Evolutionary conservation across 1,140 invertebrate genomes (phyloP).

Genomic region (Trachymyrmex septentrionalis): DNA sequence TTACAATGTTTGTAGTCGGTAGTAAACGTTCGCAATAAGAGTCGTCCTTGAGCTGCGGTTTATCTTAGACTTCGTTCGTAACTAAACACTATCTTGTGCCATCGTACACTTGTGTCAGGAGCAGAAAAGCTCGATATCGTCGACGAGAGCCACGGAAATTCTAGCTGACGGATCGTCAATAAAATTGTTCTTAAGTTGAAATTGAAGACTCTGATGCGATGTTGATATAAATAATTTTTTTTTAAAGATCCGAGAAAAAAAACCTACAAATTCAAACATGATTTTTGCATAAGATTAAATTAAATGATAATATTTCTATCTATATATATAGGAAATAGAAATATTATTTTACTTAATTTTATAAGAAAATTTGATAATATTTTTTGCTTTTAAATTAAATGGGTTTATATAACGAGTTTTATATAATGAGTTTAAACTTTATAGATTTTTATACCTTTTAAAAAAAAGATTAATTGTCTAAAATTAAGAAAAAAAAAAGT

Average conservation of each 20-base stretch:
- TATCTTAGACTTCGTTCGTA: constrained; percentile 50
- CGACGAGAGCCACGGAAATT: constrained; percentile 52
- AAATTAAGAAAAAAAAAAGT: constrained; percentile 11
- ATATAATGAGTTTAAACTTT: background rate
- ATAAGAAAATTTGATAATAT: too few relatives aligned
- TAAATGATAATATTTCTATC: background rate
- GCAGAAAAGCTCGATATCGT: constrained; percentile 46
- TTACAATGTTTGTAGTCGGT: background rate
- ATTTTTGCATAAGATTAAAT: background rate
- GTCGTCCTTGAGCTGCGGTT: constrained; percentile 63
- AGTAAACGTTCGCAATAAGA: constrained; percentile 17
- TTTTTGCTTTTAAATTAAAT: too few relatives aligned
- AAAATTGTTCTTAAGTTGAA: background rate
- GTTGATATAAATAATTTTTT: background rate
- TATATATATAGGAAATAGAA: too few relatives aligned
- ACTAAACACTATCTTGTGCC: constrained; percentile 57
- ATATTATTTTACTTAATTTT: too few relatives aligned
- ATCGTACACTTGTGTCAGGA: constrained; percentile 64
- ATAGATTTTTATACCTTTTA: background rate
- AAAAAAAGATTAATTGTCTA: constrained; percentile 7
- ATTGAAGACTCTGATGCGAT: background rate
- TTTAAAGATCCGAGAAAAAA: background rate
- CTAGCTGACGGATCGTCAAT: background rate
- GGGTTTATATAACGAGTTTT: too few relatives aligned
- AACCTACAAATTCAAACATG: background rate